Evolutionary conservation across 2,113 vertebrate species (phyloP), one percentile per base, ranked within the genome.

Genomic region (Platichthys flesus): DNA sequence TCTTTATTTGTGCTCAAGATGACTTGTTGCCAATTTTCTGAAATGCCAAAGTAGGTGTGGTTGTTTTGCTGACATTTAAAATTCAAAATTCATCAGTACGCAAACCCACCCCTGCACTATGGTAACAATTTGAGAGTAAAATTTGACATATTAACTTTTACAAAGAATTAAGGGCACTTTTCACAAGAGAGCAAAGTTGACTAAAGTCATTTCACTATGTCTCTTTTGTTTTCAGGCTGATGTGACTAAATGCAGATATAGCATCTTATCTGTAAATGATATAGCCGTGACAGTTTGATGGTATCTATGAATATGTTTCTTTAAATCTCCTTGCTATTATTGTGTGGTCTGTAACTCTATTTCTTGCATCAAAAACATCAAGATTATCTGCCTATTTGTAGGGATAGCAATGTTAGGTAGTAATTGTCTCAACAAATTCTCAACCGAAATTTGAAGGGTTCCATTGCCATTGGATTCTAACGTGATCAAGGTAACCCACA

Each of bases 51-150:
- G 35, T 14, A 37, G 73, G 37, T 75, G 47, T 49, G 16, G 40
- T 61, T 71, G 57, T 59, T 55, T 28, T 51, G 40, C 9, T 42
- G 40, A 42, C 40, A 10, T 62, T 15, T 54, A 75, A 73, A 12
- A 14, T 71, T 63, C 59, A 64, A 62, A 9, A 62, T 40, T 72
- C 67, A 74, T 81, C 21, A 82, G 2, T 9, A 37, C 8, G 8
- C 35, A 8, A 8, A 37, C 35, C 35, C 31, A 35, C 35, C 35
- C 35, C 35, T 35, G 37, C n/a, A 55, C n/a, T 23, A 10, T 23
- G 20, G 28, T 1, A 49, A 49, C 16, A 49, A 49, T 49, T 49
- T 15, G 28, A 5, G 5, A 49, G 16, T 49, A 7, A 31, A 31
- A 31, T 47, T 3, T 47, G 45, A 47, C 12, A 5, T 14, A 47